Percentiles rank a stretch among this genome's conserved stretches.
Conservation (phyloP, 2,797 vertebrate species). For the Orientallactaga sibirica region DNA sequence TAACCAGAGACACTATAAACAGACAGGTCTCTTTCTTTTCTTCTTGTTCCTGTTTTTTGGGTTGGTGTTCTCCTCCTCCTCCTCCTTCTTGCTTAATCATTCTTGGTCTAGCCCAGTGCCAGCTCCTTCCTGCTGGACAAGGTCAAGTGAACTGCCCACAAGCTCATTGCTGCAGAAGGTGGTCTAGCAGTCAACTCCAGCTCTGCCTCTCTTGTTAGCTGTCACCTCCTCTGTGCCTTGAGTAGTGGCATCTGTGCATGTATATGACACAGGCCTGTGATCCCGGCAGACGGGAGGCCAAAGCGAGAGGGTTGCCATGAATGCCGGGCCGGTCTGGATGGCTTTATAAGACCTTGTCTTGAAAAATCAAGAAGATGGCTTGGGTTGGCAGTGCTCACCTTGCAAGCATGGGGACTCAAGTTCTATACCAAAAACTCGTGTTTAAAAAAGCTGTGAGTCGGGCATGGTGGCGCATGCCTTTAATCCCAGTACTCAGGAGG, state of each 20-base stretch:
- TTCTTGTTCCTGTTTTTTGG: too few species aligned
- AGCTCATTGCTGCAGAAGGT: accelerated
- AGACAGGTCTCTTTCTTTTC: neutral
- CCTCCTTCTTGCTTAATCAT: neutral
- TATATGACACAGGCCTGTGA: neutral
- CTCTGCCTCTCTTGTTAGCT: neutral
- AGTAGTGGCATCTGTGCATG: neutral
- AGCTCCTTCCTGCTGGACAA: neutral
- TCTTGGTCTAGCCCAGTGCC: neutral
- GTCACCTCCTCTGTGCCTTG: neutral
- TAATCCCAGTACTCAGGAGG: too few species aligned
- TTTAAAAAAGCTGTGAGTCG: too few species aligned
- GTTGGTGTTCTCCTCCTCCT: too few species aligned
- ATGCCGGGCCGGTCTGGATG: too few species aligned
- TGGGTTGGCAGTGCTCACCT: too few species aligned
- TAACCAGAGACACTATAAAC: neutral
- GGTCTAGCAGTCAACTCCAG: neutral
- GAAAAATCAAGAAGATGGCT: too few species aligned
- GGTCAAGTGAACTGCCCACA: neutral
- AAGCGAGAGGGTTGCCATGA: too few species aligned
- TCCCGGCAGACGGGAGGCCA: neutral
- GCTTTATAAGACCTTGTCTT: too few species aligned
- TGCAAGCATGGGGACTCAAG: too few species aligned
- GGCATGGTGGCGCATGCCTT: too few species aligned
- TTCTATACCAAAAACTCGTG: too few species aligned